Percentiles rank a stretch among this genome's conserved stretches.
These are phyloP conservation scores for Hemibagrus guttatus DNA, from an alignment of 2,797 vertebrate species.

Conservation along the genomic window DNA sequence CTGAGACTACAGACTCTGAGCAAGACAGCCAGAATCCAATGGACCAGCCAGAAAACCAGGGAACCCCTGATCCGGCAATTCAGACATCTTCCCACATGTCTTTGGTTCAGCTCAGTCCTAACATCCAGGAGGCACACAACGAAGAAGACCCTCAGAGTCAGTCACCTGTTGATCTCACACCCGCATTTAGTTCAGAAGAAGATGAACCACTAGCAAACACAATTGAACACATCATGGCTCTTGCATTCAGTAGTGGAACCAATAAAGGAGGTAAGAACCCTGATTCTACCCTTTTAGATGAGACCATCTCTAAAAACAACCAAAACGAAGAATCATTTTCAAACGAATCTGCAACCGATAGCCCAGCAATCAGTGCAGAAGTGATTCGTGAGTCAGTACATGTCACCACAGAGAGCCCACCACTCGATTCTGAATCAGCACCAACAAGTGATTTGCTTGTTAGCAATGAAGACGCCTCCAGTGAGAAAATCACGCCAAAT, in stretches of 20 bases:
- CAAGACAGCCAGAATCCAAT: slow-evolving; percentile 1
- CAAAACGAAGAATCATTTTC: slow-evolving; percentile 4
- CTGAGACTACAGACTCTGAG: not conserved
- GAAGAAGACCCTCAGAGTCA: not conserved
- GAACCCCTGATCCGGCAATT: not conserved
- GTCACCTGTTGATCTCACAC: not conserved
- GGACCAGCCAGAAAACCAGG: not conserved
- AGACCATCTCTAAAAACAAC: not conserved
- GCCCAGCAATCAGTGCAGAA: not conserved
- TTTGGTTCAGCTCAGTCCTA: not conserved
- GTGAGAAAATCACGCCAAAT: not conserved
- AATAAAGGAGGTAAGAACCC: not conserved
- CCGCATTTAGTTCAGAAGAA: slow-evolving; percentile 33
- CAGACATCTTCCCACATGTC: not conserved
- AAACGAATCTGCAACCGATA: not conserved
- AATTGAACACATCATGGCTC: not conserved
- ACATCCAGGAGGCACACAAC: not conserved
- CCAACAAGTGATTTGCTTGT: not conserved
- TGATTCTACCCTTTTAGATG: not conserved
- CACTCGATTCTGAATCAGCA: not conserved
- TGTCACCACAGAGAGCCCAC: not conserved
- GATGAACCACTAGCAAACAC: not conserved
- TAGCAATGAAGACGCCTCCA: slow-evolving; percentile 3
- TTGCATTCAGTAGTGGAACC: not conserved
- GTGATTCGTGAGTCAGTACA: not conserved